phyloP scores from a whole-genome alignment of 2,113 vertebrate species.

The Xiphorhynchus elegans region DNA sequence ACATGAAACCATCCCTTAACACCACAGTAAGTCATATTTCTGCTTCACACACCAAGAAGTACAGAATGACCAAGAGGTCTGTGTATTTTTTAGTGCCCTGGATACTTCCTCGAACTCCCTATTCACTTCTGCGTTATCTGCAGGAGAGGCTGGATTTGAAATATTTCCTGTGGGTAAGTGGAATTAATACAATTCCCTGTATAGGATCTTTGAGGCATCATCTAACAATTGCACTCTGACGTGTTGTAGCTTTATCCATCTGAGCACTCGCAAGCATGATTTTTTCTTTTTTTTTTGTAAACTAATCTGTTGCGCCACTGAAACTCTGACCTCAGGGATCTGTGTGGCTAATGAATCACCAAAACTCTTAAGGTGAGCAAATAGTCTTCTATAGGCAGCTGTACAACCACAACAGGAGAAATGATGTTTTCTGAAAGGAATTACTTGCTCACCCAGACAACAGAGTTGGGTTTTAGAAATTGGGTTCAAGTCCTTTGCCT shows the following conservation, averaged over 20 bases:
- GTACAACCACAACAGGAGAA: not conserved
- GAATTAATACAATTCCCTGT: not conserved
- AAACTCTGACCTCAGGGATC: not conserved
- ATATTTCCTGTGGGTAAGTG: not conserved
- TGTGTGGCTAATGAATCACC: not conserved
- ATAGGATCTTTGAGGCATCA: not conserved
- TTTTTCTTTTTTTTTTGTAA: not conserved
- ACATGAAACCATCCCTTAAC: not conserved
- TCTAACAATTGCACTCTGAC: not conserved
- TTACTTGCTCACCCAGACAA: not conserved
- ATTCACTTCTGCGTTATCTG: not conserved
- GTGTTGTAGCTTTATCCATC: not conserved
- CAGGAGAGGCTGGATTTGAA: not conserved
- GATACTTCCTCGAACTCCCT: not conserved
- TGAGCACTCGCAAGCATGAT: not conserved
- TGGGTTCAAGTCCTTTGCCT: not conserved
- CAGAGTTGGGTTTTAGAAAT: not conserved
- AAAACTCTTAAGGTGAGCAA: not conserved
- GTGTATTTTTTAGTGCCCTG: not conserved
- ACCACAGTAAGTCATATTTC: not conserved
- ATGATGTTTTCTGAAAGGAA: not conserved
- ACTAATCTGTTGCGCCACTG: not conserved
- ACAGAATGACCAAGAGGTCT: not conserved
- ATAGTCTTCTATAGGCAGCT: not conserved
- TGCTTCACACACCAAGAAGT: not conserved